Evolutionary conservation across 2,797 vertebrate genomes (phyloP).

Genomic region (Passerculus sandwichensis): DNA sequence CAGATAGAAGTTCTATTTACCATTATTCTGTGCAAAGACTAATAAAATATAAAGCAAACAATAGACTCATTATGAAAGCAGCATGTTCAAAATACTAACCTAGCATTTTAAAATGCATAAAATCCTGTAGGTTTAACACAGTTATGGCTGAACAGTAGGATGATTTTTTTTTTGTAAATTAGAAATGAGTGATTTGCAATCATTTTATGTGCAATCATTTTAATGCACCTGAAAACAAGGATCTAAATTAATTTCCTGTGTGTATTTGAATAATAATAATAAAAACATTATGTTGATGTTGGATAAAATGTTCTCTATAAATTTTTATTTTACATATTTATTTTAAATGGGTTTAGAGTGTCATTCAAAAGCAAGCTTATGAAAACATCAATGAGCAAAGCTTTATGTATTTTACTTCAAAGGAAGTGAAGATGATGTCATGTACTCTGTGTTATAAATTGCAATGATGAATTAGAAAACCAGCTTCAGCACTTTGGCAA

Average conservation of each 20-base stretch:
- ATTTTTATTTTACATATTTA: not conserved
- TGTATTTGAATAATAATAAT: conserved; percentile 4
- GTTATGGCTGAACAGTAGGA: not conserved
- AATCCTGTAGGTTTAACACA: not conserved
- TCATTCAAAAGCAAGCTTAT: not conserved
- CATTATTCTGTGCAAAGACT: conserved; percentile 22
- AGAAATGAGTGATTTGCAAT: not conserved
- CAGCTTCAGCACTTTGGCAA: not conserved
- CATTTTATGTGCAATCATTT: not conserved
- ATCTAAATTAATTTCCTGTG: not conserved
- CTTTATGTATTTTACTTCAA: not conserved
- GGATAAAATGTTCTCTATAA: not conserved
- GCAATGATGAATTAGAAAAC: not conserved
- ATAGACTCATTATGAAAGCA: not conserved
- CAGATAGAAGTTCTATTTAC: conserved; percentile 1
- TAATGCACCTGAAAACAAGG: not conserved
- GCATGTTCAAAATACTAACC: not conserved
- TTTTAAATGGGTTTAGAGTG: not conserved
- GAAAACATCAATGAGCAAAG: not conserved
- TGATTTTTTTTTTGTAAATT: not conserved
- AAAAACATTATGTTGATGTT: not conserved
- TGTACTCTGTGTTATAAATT: not conserved
- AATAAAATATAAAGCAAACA: conserved; percentile 24
- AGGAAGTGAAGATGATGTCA: not conserved
- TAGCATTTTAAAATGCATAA: not conserved